Base-by-base conservation (phyloP, 2,888 invertebrate species). In the Temnothorax unifasciatus region DNA sequence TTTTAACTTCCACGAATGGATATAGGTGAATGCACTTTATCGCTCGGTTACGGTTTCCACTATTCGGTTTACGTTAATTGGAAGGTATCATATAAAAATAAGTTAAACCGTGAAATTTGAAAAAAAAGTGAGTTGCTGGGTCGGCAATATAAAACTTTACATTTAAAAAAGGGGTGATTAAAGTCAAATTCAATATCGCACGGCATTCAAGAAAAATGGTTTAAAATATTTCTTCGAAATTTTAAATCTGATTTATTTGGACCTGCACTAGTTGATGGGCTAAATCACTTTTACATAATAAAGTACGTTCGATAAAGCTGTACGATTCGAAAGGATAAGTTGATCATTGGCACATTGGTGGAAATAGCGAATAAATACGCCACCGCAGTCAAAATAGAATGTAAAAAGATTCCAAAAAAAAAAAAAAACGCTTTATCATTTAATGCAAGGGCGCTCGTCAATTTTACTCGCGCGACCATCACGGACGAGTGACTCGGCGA, bases 381-480 rank as follows among this genome's bases (percentile, higher is more conserved):
- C 59, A 29, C 9, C 47, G 59, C 79, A 61, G 38, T 29, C 25
- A 54, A 68, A 68, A 77, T 47, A 59, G 50, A 81, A 71, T 81
- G 41, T 29, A n/a, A 61, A 81, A 79, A 61, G n/a, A 38, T 18
- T 21, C 18, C 3, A n/a, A 52, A 18, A 29, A 77, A 77, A 25
- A 25, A 25, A 54, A 71, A 59, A 71, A 59, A 1, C 25, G 59
- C 73, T 81, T 73, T 73, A 81, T 81, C 79, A 81, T 81, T 79
- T 81, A 81, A 81, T 81, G 79, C 73, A 73, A 59, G 79, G 38
- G n/a, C 71, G 57, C 79, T 59, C 79, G 79, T 81, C 79, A 81
- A 73, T 81, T 73, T 81, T 59, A 41, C 29, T 73, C 38, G 73
- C 73, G 59, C 79, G 59, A 81, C 79, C 73, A 73, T 59, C 79